These are phyloP conservation scores for Pachyuromys duprasi DNA, from an alignment of 2,797 vertebrate species.

Conservation along the genomic window DNA sequence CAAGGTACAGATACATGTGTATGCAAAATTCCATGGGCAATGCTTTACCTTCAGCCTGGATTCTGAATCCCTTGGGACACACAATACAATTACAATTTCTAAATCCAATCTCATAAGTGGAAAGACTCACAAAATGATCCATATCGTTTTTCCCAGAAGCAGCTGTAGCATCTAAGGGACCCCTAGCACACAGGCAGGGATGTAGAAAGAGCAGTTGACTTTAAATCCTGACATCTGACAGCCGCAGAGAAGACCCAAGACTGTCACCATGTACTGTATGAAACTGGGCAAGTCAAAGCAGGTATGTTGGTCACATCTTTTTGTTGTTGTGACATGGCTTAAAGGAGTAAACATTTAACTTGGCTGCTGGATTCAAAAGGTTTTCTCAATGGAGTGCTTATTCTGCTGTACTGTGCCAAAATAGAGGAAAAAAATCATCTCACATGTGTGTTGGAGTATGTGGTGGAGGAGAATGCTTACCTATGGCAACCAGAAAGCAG, in stretches of 20 bases:
- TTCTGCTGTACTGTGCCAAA: no score
- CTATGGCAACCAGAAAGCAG: not conserved
- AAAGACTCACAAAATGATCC: not conserved
- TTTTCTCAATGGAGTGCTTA: not conserved
- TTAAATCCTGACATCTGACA: not conserved
- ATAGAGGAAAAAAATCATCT: not conserved
- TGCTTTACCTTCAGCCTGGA: not conserved
- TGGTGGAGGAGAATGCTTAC: not conserved
- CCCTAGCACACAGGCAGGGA: not conserved
- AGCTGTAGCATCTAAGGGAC: not conserved
- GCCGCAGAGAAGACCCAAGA: not conserved
- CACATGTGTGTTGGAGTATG: not conserved
- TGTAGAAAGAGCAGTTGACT: not conserved
- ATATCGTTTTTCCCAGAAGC: not conserved
- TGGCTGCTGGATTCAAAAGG: not conserved
- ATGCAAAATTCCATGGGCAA: not conserved
- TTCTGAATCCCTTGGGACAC: not conserved
- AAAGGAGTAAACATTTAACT: not conserved
- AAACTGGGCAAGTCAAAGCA: not conserved
- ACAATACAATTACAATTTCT: not conserved
- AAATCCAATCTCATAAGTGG: not conserved
- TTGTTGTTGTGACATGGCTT: not conserved
- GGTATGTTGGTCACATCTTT: not conserved
- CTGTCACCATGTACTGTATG: not conserved
- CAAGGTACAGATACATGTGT: not conserved